phyloP scores from a whole-genome alignment of 2,888 invertebrate species.

The Nineta flava region DNA sequence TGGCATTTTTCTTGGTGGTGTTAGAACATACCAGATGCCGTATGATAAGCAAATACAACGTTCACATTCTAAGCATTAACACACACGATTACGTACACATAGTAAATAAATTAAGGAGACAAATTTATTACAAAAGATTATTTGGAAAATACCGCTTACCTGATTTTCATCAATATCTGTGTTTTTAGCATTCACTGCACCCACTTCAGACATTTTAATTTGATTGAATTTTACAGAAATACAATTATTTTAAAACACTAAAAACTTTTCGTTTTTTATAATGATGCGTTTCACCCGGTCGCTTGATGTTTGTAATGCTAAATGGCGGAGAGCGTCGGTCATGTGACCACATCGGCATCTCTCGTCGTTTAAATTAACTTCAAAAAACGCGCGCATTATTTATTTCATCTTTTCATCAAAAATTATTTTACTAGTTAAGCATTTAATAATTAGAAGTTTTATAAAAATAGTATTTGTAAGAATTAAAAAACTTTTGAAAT shows the following conservation, averaged over 20 bases:
- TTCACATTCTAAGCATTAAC: conserved; percentile 1
- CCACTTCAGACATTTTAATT: conserved; percentile 28
- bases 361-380: no score
- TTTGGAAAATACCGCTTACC: conserved; percentile 17
- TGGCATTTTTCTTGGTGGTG: background rate
- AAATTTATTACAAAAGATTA: background rate
- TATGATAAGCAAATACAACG: background rate
- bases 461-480: no score
- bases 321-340: conserved; percentile 47
- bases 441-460: no score
- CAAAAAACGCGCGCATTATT: no score
- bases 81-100: background rate
- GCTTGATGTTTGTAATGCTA: conserved; percentile 39
- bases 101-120: background rate
- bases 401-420: background rate
- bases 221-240: conserved; percentile 16
- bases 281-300: conserved; percentile 30
- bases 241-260: conserved; percentile 23
- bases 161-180: conserved; percentile 25
- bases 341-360: conserved; percentile 25
- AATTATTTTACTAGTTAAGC: background rate
- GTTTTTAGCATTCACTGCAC: conserved; percentile 26
- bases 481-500: no score
- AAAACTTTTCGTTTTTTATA: conserved; percentile 21
- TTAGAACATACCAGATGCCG: background rate